Conservation (phyloP, 2,113 vertebrate species). For the Scophthalmus maximus region DNA sequence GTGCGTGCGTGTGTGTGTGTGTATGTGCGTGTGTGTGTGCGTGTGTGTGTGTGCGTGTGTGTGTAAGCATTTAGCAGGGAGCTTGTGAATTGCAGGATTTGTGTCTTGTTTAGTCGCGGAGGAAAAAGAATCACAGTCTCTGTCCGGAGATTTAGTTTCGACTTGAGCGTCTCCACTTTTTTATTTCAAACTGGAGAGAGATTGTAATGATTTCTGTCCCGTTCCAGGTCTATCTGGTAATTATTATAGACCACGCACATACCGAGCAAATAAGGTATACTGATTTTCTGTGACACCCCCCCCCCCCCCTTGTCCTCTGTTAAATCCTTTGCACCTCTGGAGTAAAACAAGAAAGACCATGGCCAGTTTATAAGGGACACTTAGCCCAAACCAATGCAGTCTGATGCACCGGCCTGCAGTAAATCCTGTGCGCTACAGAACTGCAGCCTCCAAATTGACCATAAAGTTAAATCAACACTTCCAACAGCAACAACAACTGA, state of each 20-base stretch:
- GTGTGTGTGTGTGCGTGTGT: not conserved
- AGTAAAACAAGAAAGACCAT: not conserved
- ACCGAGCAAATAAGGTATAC: slow-evolving; percentile 17
- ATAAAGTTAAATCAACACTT: slow-evolving; percentile 12
- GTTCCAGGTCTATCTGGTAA: slow-evolving; percentile 6
- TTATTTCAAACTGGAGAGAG: not conserved
- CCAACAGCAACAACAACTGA: not conserved
- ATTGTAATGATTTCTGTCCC: slow-evolving; percentile 14
- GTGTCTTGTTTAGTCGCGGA: too few relatives aligned
- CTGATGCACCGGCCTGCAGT: not conserved
- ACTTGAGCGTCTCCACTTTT: not conserved
- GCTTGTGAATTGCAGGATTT: not conserved
- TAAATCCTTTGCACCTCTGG: not conserved
- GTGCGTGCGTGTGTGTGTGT: too few relatives aligned
- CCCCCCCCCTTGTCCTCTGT: slow-evolving; percentile 3
- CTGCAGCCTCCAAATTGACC: not conserved
- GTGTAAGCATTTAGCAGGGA: not conserved
- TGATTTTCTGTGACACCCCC: slow-evolving; percentile 32
- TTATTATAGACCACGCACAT: slow-evolving; percentile 20
- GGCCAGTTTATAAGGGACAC: slow-evolving; percentile 15
- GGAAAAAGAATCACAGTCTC: not conserved
- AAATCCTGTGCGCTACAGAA: slow-evolving; percentile 1
- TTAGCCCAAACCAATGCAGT: slow-evolving; percentile 1
- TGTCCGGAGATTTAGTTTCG: slow-evolving; percentile 3
- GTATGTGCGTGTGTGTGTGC: not conserved